These are phyloP conservation scores for Cyanoliseus patagonus DNA, from an alignment of 2,113 vertebrate genomes.

Conservation along the genomic window DNA sequence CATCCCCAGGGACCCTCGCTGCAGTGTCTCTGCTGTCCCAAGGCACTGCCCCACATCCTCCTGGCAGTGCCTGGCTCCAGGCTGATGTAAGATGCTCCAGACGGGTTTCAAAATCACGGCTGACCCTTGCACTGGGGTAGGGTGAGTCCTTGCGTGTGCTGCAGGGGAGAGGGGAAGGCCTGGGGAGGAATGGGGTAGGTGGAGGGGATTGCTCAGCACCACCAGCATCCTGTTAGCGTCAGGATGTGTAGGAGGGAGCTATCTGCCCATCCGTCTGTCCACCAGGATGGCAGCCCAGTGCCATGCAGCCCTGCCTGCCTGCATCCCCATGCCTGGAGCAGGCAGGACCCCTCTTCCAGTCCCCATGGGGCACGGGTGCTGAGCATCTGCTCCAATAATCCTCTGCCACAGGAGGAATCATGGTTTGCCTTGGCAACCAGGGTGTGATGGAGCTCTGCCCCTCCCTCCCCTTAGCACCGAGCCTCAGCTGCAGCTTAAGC, in stretches of 20 bases:
- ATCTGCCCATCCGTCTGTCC: fast-evolving
- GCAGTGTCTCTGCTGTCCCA: neutral
- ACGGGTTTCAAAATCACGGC: fast-evolving
- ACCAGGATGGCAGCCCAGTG: neutral
- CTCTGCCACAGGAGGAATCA: neutral
- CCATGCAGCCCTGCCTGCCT: neutral
- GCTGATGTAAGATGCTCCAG: neutral
- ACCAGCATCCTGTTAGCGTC: fast-evolving
- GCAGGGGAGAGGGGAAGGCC: neutral
- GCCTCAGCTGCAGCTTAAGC: neutral
- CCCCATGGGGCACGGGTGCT: fast-evolving
- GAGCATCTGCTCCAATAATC: neutral
- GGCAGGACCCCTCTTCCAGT: neutral
- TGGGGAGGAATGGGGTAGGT: neutral
- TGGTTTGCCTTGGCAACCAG: neutral
- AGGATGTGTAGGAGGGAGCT: neutral
- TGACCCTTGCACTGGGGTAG: fast-evolving
- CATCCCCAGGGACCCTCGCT: fast-evolving
- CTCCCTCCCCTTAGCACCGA: neutral
- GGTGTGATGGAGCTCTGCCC: neutral
- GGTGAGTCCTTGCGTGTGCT: neutral
- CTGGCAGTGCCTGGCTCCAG: neutral
- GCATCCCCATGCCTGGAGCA: neutral
- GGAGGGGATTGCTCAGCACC: neutral
- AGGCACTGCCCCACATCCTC: neutral